Evolutionary conservation across 2,888 invertebrate species (phyloP), one percentile per base, ranked within the genome.

Genomic region (Sminthurides aquaticus): DNA sequence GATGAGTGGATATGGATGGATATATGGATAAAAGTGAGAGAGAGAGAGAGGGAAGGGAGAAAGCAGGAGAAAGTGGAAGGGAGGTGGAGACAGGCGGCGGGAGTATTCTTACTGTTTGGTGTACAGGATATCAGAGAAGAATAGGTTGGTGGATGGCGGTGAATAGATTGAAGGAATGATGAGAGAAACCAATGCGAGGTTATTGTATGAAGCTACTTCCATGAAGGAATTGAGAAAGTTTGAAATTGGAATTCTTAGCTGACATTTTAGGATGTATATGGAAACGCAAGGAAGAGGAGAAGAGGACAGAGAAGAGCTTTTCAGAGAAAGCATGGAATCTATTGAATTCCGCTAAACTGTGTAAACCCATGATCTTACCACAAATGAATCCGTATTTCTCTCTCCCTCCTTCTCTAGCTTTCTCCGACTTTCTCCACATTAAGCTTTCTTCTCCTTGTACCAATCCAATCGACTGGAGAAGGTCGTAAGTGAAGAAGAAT

Each of bases 221-320:
- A 34, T 34, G 43, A 15, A 5, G 8, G 43, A 34, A 15, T 34
- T 34, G 43, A 15, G 43, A 34, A 34, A 34, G 15, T 34, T 5
- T 34, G 43, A 34, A 34, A 34, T 34, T 34, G 43, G 43, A 34
- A 34, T 34, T 34, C 43, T 34, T 34, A 5, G 8, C 43, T 34
- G 43, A 34, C 43, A 34, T 34, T 34, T 34, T 15, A 11, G 8
- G 5, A 34, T 34, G 43, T 20, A 55, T 25, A 57, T 24, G 48
- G 8, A 58, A 22, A 5, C 28, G 57, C 3, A 43, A 43, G 34
- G 8, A 25, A 58, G 57, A 22, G 57, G 18, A 24, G 48, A 18
- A 58, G 58, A 58, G 1, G 25, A 58, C 15, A 58, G 15, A 18
- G 25, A 34, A 29, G 57, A 28, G n/a, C n/a, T n/a, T n/a, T n/a